Evolutionary conservation across 2,113 vertebrate genomes (phyloP), one percentile per base, ranked within the genome.

Genomic region (Seriola dumerili): DNA sequence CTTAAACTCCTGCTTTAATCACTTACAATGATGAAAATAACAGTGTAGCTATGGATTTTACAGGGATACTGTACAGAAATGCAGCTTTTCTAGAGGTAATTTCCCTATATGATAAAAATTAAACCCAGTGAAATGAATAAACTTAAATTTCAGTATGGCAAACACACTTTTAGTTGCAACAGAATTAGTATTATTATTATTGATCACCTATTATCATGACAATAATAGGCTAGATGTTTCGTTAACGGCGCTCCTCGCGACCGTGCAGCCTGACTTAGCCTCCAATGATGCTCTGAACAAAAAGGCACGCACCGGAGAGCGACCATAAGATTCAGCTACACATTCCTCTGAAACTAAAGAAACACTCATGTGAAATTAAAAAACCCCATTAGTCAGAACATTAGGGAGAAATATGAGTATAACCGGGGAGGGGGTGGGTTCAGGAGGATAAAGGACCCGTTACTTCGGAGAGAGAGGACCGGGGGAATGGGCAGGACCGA

Each of bases 281-380:
- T 78, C 63, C 64, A 52, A 17, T 85, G 88, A 91, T 92, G 86
- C 84, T 86, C 72, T 64, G 68, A 91, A 88, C 64, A 88, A 86
- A 91, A 88, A 66, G 70, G 4, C 64, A 65, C 85, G 81, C 78
- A 85, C 84, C 14, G 23, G 66, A 74, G 80, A 61, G 63, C 79
- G 75, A 86, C 40, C 63, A 29, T 2, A 50, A 82, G 71, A 72
- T 59, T 72, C 63, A 40, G 16, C 42, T 14, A 6, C 44, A 65
- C 36, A 65, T 68, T 67, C 71, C 54, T 32, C 71, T 10, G 6
- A 76, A 76, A 12, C 32, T 0, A 40, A 32, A 74, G 1, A 80
- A 73, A 78, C 8, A 16, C 32, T 34, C 0, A 40, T 14, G 32
- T 2, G 4, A 19, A 19, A 68, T 61, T 1, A 59, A 32, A 1